phyloP scores from a whole-genome alignment of 2,113 vertebrate species.

The Pseudorectes ferrugineus region DNA sequence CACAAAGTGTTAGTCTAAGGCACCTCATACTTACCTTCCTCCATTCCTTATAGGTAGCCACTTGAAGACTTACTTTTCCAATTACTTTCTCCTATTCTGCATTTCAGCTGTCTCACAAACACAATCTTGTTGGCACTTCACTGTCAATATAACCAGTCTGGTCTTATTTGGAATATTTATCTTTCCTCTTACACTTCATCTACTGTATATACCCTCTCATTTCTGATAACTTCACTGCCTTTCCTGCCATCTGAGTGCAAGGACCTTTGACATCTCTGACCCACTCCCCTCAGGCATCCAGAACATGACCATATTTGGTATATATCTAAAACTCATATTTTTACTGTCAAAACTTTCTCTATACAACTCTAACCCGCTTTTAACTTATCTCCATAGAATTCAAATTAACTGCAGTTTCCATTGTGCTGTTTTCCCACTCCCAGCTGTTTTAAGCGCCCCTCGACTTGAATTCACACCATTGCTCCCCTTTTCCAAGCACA shows the following conservation, averaged over 20 bases:
- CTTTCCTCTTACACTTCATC: background rate
- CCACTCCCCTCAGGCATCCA: background rate
- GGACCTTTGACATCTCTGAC: background rate
- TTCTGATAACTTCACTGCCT: background rate
- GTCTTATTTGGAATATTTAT: background rate
- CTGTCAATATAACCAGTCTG: background rate
- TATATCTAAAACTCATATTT: background rate
- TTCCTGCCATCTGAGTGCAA: background rate
- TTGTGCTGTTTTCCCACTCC: background rate
- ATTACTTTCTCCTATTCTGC: background rate
- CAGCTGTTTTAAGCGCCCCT: background rate
- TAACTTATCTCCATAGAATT: background rate
- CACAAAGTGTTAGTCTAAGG: background rate
- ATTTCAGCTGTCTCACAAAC: background rate
- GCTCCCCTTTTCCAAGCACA: background rate
- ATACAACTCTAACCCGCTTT: background rate
- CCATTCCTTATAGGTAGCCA: background rate
- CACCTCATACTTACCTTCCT: background rate
- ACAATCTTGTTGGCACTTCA: background rate
- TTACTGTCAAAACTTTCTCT: background rate
- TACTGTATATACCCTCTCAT: background rate
- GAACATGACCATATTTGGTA: background rate
- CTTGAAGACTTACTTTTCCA: background rate
- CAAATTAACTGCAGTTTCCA: background rate
- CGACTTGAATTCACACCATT: background rate